A percentile compares a stretch with the other conserved stretches of the same genome.
These are phyloP conservation scores for Thryonomys swinderianus DNA, from an alignment of 2,113 vertebrate species.

Conservation along the genomic window DNA sequence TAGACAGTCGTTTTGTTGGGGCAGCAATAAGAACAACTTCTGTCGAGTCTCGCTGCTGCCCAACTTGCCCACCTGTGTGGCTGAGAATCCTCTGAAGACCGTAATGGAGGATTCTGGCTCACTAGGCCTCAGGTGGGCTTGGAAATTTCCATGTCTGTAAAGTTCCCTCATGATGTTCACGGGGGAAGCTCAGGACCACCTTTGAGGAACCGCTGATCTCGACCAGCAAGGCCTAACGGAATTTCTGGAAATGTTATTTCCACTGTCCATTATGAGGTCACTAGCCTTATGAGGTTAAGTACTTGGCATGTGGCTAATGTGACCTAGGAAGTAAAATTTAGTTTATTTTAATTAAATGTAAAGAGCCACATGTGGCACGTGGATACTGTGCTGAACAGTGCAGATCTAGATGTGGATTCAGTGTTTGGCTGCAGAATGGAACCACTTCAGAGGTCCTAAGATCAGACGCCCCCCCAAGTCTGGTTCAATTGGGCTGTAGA, in stretches of 20 bases:
- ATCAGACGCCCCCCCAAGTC: background rate
- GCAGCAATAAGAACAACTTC: background rate
- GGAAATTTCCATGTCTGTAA: background rate
- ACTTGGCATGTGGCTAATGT: background rate
- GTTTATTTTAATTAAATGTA: conserved; percentile 32
- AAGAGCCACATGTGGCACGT: background rate
- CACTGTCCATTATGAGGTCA: background rate
- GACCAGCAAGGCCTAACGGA: background rate
- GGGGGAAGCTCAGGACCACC: background rate
- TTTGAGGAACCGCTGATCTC: background rate
- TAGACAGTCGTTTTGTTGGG: background rate
- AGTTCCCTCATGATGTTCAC: background rate
- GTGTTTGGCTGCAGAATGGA: background rate
- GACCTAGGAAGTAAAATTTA: background rate
- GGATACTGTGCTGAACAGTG: background rate
- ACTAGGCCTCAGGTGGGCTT: background rate
- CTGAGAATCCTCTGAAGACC: background rate
- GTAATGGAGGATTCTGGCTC: background rate
- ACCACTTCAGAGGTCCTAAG: background rate
- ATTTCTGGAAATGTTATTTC: background rate
- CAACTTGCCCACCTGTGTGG: background rate
- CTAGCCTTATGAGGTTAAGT: background rate
- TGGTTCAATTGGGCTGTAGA: background rate
- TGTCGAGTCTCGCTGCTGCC: background rate
- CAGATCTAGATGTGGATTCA: background rate